Evolutionary conservation across 2,113 vertebrate genomes (phyloP).

Genomic region (Dolichallabes microphthalmus): DNA sequence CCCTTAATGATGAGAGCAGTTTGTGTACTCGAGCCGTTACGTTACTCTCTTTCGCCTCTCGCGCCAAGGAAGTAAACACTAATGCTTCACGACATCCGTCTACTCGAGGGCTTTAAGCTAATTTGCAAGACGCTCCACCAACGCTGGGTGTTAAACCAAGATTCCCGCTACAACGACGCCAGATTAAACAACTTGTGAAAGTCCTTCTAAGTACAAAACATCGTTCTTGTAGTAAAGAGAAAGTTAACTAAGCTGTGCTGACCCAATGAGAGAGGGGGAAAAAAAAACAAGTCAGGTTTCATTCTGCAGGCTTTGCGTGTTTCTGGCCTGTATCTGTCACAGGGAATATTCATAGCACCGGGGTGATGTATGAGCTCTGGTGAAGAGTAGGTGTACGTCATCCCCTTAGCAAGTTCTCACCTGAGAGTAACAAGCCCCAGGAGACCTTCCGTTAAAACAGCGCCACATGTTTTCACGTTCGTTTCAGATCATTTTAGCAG

Average conservation of each 20-base stretch:
- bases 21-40: neutral
- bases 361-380: slow-evolving; percentile 54
- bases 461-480: slow-evolving; percentile 31
- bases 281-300: slow-evolving; percentile 34
- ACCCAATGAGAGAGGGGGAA: neutral
- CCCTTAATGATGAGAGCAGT: slow-evolving; percentile 21
- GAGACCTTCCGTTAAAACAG: slow-evolving; percentile 28
- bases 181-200: neutral
- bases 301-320: slow-evolving; percentile 50
- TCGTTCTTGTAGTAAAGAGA: neutral
- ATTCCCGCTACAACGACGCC: neutral
- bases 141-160: slow-evolving; percentile 21
- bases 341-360: slow-evolving; percentile 55
- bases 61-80: slow-evolving; percentile 21
- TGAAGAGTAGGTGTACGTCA: slow-evolving; percentile 39
- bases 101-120: slow-evolving; percentile 39
- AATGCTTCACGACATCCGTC: slow-evolving; percentile 32
- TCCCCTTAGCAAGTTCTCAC: slow-evolving; percentile 35
- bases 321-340: slow-evolving; percentile 60
- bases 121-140: slow-evolving; percentile 37
- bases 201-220: neutral
- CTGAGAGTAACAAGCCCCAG: slow-evolving; percentile 37
- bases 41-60: slow-evolving; percentile 9
- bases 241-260: neutral
- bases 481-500: slow-evolving; percentile 4